Percentiles rank a stretch among this genome's conserved stretches.
Evolutionary conservation across 2,113 vertebrate species (phyloP).

Genomic region (Brachypodius melanocephalos): DNA sequence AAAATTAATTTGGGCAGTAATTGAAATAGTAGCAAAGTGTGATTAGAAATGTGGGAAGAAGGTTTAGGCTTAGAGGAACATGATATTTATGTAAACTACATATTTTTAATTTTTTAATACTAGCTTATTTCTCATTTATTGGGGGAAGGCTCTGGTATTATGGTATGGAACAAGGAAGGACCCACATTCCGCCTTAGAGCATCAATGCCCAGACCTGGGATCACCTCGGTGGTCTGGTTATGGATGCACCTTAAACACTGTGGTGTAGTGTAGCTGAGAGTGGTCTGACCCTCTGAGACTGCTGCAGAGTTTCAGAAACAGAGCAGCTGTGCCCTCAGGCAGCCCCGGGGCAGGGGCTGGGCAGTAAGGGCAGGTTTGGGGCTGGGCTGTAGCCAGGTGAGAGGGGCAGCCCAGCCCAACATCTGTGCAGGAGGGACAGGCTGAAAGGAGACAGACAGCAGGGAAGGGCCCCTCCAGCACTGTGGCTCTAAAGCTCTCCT

Average conservation of each 20-base stretch:
- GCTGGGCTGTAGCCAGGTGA: not conserved
- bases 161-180: not conserved
- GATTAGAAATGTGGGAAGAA: not conserved
- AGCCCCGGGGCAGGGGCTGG: rapidly evolving
- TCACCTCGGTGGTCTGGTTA: not conserved
- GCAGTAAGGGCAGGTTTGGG: rapidly evolving
- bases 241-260: not conserved
- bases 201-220: rapidly evolving
- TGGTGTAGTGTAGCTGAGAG: not conserved
- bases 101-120: not conserved
- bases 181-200: not conserved
- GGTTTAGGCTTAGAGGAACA: not conserved
- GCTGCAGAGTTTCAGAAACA: not conserved
- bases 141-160: not conserved
- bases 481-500: not conserved
- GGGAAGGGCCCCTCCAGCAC: not conserved
- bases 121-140: not conserved
- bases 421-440: not conserved
- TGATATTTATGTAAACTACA: not conserved
- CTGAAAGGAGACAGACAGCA: not conserved
- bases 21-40: not conserved
- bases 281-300: not conserved
- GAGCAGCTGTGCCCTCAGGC: rapidly evolving
- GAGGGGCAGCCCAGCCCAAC: rapidly evolving
- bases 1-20: not conserved